Evolutionary conservation across 2,797 vertebrate genomes (phyloP).

Genomic region (Poliocrania exsul): DNA sequence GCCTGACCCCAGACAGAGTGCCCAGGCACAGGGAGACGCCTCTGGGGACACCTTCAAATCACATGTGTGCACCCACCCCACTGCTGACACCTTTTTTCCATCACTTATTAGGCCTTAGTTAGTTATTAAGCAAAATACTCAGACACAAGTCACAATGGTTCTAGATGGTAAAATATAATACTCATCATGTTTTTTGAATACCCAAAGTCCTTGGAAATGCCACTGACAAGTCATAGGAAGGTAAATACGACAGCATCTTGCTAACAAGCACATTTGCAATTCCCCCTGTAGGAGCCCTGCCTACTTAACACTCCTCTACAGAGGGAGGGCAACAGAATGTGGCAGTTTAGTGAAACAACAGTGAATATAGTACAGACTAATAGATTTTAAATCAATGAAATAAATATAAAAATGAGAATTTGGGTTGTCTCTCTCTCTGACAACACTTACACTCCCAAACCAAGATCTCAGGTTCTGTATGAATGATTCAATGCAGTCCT

Average conservation of each 20-base stretch:
- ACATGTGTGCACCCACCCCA: no score
- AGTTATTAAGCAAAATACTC: slow-evolving; percentile 3
- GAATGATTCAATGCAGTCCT: slow-evolving; percentile 10
- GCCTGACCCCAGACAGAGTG: not conserved
- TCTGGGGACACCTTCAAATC: not conserved
- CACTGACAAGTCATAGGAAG: not conserved
- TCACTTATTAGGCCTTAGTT: not conserved
- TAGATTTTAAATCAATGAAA: not conserved
- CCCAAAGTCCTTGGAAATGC: not conserved
- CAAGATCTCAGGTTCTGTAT: slow-evolving; percentile 17
- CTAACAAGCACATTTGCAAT: not conserved
- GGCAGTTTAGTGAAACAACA: not conserved
- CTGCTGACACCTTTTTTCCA: not conserved
- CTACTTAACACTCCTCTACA: not conserved
- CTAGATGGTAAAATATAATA: not conserved
- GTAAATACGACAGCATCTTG: not conserved
- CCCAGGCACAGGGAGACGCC: not conserved
- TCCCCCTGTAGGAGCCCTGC: not conserved
- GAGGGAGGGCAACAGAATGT: fast-evolving
- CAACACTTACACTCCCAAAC: not conserved
- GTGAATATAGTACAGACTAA: not conserved
- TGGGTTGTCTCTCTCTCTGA: slow-evolving; percentile 20
- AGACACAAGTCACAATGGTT: not conserved
- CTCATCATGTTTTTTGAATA: not conserved
- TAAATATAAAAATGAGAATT: slow-evolving; percentile 9